phyloP scores from a whole-genome alignment of 2,113 vertebrate species.

The Halcyon malimbica region DNA sequence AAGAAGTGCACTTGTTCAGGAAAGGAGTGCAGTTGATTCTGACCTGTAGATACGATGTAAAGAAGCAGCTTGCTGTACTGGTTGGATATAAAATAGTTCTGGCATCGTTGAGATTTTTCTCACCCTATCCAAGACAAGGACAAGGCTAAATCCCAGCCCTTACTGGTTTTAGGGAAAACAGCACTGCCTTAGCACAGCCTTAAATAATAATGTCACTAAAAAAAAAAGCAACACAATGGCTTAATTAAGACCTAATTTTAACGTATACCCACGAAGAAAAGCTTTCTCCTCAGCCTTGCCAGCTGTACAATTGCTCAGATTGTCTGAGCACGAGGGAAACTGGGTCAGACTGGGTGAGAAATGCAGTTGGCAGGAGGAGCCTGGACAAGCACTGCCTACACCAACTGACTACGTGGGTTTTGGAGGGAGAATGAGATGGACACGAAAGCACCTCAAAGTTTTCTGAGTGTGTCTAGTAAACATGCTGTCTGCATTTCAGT shows the following conservation, averaged over 20 bases:
- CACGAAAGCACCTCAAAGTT: not conserved
- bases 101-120: not conserved
- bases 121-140: not conserved
- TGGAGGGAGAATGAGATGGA: not conserved
- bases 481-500: not conserved
- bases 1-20: not conserved
- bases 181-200: not conserved
- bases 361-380: not conserved
- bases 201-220: not conserved
- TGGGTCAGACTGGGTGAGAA: no score
- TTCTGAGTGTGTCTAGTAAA: not conserved
- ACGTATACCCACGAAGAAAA: not conserved
- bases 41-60: not conserved
- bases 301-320: not conserved
- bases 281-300: not conserved
- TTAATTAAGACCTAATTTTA: not conserved
- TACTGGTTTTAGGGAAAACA: not conserved
- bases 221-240: not conserved
- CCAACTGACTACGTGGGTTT: not conserved
- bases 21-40: fast-evolving
- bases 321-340: not conserved
- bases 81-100: not conserved
- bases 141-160: not conserved
- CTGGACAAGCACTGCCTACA: not conserved
- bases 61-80: not conserved